Base-by-base conservation (phyloP, 2,888 invertebrate genomes). In the Agrilus biguttatus region DNA sequence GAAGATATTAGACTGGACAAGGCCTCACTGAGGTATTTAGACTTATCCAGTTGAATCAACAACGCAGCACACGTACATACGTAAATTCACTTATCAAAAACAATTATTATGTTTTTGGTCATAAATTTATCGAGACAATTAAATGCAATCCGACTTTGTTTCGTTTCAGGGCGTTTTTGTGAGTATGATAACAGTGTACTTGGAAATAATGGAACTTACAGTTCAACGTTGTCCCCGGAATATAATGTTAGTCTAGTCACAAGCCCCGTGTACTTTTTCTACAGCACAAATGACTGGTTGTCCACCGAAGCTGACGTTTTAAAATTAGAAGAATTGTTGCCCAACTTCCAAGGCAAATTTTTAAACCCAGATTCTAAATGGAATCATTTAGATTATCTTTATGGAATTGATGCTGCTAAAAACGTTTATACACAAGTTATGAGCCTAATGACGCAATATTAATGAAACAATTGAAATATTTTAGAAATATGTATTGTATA, bases 351-450 rank as follows among this genome's bases (percentile, higher is more conserved):
- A 32, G 69, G 67, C 5, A 66, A 70, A 47, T 72, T 73, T 58
- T 57, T 69, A 19, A 66, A 79, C 1, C 64, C 70, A 0, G 58
- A 71, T 53, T 49, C 61, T 1, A 60, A 58, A 3, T 80, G 78
- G 53, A 77, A 72, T 55, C 80, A 80, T 55, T 51, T 78, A 37
- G 80, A 80, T 54, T 80, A 77, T 55, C 58, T 77, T 41, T 79
- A 74, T 73, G 79, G 71, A 12, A 71, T 72, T n/a, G 67, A 77
- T 10, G 45, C 45, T 39, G 32, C 37, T 33, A 32, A 38, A 14
- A 5, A 28, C 8, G 33, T 42, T 32, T 42, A 21, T 32, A 33
- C 28, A 28, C 2, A 2, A 10, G 28, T 28, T 2, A 28, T 28
- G 4, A 28, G 28, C 10, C 4, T 28, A 28, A 28, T 28, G 28